phyloP scores from a whole-genome alignment of 2,113 vertebrate genomes.

The Sinocyclocheilus anshuiensis region DNA sequence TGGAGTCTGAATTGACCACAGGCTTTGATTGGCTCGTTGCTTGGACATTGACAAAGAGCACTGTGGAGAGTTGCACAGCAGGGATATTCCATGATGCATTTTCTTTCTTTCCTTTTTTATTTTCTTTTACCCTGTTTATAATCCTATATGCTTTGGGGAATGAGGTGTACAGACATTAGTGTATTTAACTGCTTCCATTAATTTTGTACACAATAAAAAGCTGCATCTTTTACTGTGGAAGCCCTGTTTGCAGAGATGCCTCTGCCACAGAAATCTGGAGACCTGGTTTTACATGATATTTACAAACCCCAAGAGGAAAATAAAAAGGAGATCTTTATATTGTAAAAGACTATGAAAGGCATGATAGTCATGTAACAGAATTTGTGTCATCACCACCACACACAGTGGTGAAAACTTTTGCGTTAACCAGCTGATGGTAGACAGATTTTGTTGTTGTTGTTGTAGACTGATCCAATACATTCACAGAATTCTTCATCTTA shows the following conservation, averaged over 20 bases:
- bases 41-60: conserved; percentile 63
- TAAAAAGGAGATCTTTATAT: not conserved
- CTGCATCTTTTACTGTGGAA: conserved; percentile 70
- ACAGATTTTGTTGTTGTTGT: not conserved
- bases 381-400: conserved; percentile 35
- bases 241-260: conserved; percentile 77
- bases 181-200: conserved; percentile 78
- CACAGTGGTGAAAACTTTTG: conserved; percentile 39
- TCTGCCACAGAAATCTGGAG: conserved; percentile 53
- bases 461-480: not conserved
- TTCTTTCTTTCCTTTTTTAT: conserved; percentile 50
- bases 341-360: not conserved
- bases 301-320: not conserved
- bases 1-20: conserved; percentile 83
- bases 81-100: conserved; percentile 52
- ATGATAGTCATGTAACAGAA: conserved; percentile 7
- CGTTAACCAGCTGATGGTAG: not conserved
- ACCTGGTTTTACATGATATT: not conserved
- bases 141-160: conserved; percentile 60
- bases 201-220: conserved; percentile 79
- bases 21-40: conserved; percentile 60
- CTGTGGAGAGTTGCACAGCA: conserved; percentile 20
- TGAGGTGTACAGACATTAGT: conserved; percentile 70
- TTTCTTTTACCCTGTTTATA: conserved; percentile 54
- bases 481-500: not conserved